Base-by-base conservation (phyloP, 2,888 invertebrate species). In the Trichacis sp. region DNA sequence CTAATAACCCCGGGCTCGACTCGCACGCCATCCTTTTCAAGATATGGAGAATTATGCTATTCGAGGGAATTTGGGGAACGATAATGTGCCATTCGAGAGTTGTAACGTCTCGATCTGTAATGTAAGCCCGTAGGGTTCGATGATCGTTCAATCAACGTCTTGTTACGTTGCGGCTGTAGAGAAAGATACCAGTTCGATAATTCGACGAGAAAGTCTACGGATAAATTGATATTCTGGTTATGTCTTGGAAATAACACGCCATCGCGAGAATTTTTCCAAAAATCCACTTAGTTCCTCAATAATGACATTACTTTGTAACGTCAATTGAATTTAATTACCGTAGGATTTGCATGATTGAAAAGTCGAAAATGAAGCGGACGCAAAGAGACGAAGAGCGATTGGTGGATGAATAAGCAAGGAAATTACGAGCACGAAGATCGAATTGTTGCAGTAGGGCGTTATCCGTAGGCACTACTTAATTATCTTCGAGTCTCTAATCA, bases 381-480 rank as follows among this genome's bases (percentile, higher is more conserved):
- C 8, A 15, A 57, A 49, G 12, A 47, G 54, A 50, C 53, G 58
- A 40, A 53, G 53, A 45, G 50, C 45, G 61, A 49, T 58, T 48
- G 61, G 59, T 48, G 64, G 68, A 70, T 60, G 64, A 73, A 72
- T 65, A 63, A 51, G 36, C 61, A 70, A 70, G 77, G 72, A 77
- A 75, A 76, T 74, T 57, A 69, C 55, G 57, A 61, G 56, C 70
- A 71, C 65, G 72, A 68, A 75, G 70, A 74, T 76, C 75, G 71
- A 61, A 71, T 76, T 71, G 68, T 64, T 68, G 60, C 73, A 68
- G 72, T 70, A 70, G 76, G 79, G 79, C 80, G 80, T 81, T 79
- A 76, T 77, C 80, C 80, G 76, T 80, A 80, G 79, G 81, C 77
- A 81, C 83, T 84, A 83, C 82, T 84, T 83, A 83, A 84, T 84